Percentiles rank a stretch among this genome's conserved stretches.
Conservation (phyloP, 1,140 invertebrate genomes). For the Akabosia matsudoensis region DNA sequence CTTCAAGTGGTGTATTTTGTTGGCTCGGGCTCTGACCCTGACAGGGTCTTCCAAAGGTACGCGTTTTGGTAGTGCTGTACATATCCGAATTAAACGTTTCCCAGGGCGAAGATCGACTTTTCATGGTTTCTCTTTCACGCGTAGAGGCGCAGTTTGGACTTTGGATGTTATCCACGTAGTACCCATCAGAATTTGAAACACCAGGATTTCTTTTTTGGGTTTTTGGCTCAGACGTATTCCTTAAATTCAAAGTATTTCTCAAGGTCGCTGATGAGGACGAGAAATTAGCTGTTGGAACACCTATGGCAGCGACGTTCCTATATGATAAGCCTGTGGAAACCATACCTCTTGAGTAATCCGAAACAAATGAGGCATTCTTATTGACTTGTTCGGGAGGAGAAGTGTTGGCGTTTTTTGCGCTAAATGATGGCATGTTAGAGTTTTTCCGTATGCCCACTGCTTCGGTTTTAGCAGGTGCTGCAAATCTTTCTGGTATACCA, state of each 20-base stretch:
- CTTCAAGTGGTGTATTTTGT: too few relatives aligned
- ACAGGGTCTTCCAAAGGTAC: too few relatives aligned
- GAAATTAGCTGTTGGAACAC: not conserved
- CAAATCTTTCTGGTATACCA: not conserved
- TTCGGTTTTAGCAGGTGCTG: too few relatives aligned
- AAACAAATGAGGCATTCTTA: not conserved
- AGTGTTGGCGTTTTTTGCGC: not conserved
- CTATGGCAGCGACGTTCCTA: not conserved
- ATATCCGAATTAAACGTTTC: too few relatives aligned
- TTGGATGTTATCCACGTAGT: too few relatives aligned
- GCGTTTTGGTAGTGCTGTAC: too few relatives aligned
- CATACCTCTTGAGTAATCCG: not conserved
- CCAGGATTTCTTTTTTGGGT: not conserved
- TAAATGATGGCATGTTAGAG: not conserved
- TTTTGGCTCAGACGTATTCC: not conserved
- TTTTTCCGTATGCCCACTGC: not conserved
- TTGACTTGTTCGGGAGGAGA: too few relatives aligned
- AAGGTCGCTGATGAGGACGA: too few relatives aligned
- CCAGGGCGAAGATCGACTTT: too few relatives aligned
- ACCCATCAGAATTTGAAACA: not conserved
- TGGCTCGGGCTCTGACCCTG: too few relatives aligned
- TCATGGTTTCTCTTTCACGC: too few relatives aligned
- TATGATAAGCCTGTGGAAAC: not conserved
- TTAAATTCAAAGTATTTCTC: not conserved
- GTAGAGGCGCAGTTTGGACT: too few relatives aligned